A percentile compares a stretch with the other conserved stretches of the same genome.
phyloP scores from a whole-genome alignment of 2,888 invertebrate genomes.

The Zhuqinia jingwanae region DNA sequence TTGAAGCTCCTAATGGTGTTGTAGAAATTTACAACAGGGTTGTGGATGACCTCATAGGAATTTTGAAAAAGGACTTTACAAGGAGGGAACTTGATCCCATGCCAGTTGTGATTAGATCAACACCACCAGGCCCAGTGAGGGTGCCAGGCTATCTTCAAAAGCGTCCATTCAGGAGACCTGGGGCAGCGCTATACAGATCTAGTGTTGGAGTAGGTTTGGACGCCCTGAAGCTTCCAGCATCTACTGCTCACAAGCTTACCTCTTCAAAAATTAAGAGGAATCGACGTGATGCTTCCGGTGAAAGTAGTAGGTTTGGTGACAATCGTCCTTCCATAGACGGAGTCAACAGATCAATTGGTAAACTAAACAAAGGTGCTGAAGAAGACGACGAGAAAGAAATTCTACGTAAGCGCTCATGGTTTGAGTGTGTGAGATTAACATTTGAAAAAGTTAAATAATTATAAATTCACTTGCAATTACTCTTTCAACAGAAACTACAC shows the following conservation, averaged over 20 bases:
- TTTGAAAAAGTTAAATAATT: neutral
- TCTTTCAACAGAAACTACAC: slow-evolving; percentile 52
- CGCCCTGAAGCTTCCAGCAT: slow-evolving; percentile 45
- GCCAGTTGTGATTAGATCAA: slow-evolving; percentile 78
- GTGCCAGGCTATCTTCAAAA: slow-evolving; percentile 79
- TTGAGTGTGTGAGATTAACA: neutral
- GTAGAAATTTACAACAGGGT: slow-evolving; percentile 79
- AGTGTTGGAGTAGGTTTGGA: slow-evolving; percentile 50
- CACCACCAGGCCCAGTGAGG: slow-evolving; percentile 78
- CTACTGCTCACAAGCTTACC: slow-evolving; percentile 1
- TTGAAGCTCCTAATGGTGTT: slow-evolving; percentile 79
- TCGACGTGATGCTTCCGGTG: slow-evolving; percentile 52
- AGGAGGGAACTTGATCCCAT: slow-evolving; percentile 78
- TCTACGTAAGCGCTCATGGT: slow-evolving; percentile 37
- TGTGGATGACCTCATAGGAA: slow-evolving; percentile 77
- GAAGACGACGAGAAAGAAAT: slow-evolving; percentile 76
- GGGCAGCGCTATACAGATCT: slow-evolving; percentile 77
- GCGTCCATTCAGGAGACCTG: slow-evolving; percentile 78
- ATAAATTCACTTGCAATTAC: neutral
- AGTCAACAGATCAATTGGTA: slow-evolving; percentile 74
- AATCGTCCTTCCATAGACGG: slow-evolving; percentile 69
- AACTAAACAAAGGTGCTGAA: slow-evolving; percentile 76
- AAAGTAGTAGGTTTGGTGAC: slow-evolving; percentile 74
- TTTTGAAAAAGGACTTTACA: slow-evolving; percentile 75
- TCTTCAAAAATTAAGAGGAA: slow-evolving; percentile 54